Evolutionary conservation across 2,113 vertebrate species (phyloP), one percentile per base, ranked within the genome.

Genomic region (Eublepharis macularius): DNA sequence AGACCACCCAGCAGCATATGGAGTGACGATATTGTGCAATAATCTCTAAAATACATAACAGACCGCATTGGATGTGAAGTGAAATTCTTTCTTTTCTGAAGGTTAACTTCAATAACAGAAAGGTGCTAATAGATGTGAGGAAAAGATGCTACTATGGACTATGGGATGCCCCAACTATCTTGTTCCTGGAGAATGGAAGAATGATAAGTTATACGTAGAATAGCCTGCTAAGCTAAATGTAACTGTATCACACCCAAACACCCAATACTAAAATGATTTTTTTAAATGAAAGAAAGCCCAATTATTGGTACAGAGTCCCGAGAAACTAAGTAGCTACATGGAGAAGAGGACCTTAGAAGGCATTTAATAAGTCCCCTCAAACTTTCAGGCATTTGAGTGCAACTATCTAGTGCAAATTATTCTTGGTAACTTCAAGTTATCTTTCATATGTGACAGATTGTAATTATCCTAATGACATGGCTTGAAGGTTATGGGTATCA

Each of bases 191-290:
- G 78, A 93, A 87, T 41, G 11, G 51, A 91, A 57, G 36, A 79
- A 68, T 77, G 78, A 17, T 1, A 32, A 86, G 79, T 36, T 83
- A 91, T 87, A 92, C 82, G 80, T 92, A 88, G 80, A 87, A 3
- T 17, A 21, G 3, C 72, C 76, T 86, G 63, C 72, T 70, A 76
- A 82, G 81, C 76, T 60, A 66, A 39, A 81, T 41, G 43, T 77
- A 7, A 24, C n/a, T 84, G 49, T 68, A 39, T 74, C 80, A 87
- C 16, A 19, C 54, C 4, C 13, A 63, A 13, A 26, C n/a, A n/a
- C n/a, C n/a, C n/a, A 72, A 92, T 82, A 19, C 32, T 39, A 85
- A 70, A 12, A 2, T 4, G 63, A 51, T 57, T 47, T 47, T 47
- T 29, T 49, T 70, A 32, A 24, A 65, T 21, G 68, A 51, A 73